Base-by-base conservation (phyloP, 2,113 vertebrate species). In the Oncorhynchus masou region DNA sequence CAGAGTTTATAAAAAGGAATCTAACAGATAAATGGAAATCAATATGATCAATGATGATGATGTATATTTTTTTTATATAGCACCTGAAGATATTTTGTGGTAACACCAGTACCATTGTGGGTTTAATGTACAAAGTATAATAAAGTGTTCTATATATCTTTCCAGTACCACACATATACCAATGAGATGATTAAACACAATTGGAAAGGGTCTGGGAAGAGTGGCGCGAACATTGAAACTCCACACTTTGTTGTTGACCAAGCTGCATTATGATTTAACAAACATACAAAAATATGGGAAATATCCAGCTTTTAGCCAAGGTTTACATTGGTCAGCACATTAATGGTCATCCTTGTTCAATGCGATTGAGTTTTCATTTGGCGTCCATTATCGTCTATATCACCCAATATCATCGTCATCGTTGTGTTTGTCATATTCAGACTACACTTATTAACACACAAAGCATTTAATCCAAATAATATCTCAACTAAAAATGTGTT, bases 21-120 rank as follows among this genome's bases (percentile, higher is more conserved):
- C 16, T 83, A 83, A 83, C 73, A 81, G 80, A 79, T 57, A 74
- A 88, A 89, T 78, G 85, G 84, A 88, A 89, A 90, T 89, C 89
- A 91, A 86, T 92, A 88, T 90, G 85, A 87, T 73, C 81, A 16
- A 80, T 90, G 85, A 84, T 90, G 78, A 90, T 84, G 82, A 90
- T 91, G 88, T 92, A 91, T 93, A 93, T 92, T 93, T 91, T 92
- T 93, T 77, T 92, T 59, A 78, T 86, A 87, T 88, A 91, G 89
- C 89, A 90, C 80, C 86, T 85, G 81, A 85, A 86, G 80, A 87
- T 91, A 91, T 91, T 92, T 93, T 91, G 90, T 90, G 81, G 87
- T 91, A 90, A 88, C 88, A 84, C 83, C 85, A 81, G 78, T 90
- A 72, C 88, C 88, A 80, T 79, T 86, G 88, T 92, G 84, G 84